These are phyloP conservation scores for Apamea sordens DNA, from an alignment of 2,888 invertebrate species.

Conservation along the genomic window DNA sequence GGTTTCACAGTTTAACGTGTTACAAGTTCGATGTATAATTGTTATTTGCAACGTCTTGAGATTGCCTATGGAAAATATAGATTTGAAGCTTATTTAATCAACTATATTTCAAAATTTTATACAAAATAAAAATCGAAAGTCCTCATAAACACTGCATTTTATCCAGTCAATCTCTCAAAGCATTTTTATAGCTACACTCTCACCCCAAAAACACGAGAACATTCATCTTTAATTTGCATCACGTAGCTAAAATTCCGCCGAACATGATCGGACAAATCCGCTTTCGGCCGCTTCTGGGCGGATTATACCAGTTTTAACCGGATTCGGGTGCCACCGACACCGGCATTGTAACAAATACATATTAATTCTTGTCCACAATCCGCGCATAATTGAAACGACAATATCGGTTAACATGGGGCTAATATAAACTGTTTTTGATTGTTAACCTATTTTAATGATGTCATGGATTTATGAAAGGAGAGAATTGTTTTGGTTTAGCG, in stretches of 20 bases:
- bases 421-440: slow-evolving; percentile 77
- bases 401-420: slow-evolving; percentile 72
- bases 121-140: not conserved
- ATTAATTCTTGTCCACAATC: slow-evolving; percentile 71
- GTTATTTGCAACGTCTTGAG: not conserved
- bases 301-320: slow-evolving; percentile 72
- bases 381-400: slow-evolving; percentile 74
- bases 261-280: slow-evolving; percentile 74
- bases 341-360: slow-evolving; percentile 71
- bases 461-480: slow-evolving; percentile 73
- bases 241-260: slow-evolving; percentile 64
- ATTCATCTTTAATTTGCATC: slow-evolving; percentile 56
- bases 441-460: slow-evolving; percentile 69
- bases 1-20: not conserved
- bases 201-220: slow-evolving; percentile 22
- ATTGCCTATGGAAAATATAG: too few relatives aligned
- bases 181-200: not conserved
- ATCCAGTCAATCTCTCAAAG: slow-evolving; percentile 1
- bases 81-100: not conserved
- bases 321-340: slow-evolving; percentile 59
- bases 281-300: slow-evolving; percentile 68
- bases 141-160: not conserved
- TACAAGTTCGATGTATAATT: not conserved
- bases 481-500: slow-evolving; percentile 47
- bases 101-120: not conserved